Base-by-base conservation (phyloP, 2,888 invertebrate genomes). In the Lithophane semibrunnea region DNA sequence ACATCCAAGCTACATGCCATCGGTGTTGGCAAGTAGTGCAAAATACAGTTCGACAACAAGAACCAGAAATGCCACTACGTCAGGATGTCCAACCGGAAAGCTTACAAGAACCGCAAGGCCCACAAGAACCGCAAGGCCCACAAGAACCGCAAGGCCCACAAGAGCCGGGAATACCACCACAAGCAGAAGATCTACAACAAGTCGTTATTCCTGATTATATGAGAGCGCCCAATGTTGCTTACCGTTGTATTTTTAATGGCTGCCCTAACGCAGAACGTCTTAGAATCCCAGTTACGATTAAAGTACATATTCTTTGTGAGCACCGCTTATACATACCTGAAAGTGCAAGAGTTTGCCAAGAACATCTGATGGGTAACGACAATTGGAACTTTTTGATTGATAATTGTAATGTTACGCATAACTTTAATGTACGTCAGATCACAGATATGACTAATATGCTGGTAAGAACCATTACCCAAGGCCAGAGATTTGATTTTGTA, bases 371-470 rank as follows among this genome's bases (percentile, higher is more conserved):
- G 64, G 64, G 64, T 44, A 44, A 44, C 64, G 42, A 64, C 64
- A 64, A 21, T 60, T 24, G 60, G 29, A 60, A 60, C 60, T 60
- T 60, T 10, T 60, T 60, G 60, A 60, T 60, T 60, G 29, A 60
- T 60, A 10, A 60, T 60, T 60, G 60, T 12, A 60, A 60, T 16
- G 10, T 16, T 60, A 60, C 60, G 60, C 24, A 24, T 60, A 29
- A 60, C 60, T 60, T 60, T 60, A 8, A 60, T 60, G 60, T 60
- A 64, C 64, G 64, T 64, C 64, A 64, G 64, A 64, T 64, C 64
- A 64, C 64, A 64, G 64, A 64, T 64, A 44, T 64, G 64, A 64
- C 64, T 64, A 64, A 64, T 9, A 64, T 64, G 64, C 64, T 64
- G 64, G 64, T 64, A 44, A 64, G 64, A 64, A 64, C 64, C 44